Conservation (phyloP, 1,140 invertebrate genomes). For the Caenorhabditis remanei region DNA sequence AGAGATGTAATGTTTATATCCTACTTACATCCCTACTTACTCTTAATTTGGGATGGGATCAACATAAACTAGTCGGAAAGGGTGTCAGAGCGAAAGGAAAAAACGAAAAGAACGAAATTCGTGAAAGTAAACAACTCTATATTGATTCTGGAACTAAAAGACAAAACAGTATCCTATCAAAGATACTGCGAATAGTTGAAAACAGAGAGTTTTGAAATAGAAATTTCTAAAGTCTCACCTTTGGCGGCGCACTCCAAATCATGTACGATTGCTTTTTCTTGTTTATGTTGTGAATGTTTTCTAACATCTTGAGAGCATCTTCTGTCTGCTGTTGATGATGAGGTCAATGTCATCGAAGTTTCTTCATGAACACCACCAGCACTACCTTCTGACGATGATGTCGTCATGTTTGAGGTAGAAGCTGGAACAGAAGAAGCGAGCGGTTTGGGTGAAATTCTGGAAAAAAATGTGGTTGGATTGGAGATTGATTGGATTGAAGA, state of each 20-base stretch:
- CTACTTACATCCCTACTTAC: neutral
- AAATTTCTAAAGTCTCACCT: constrained; percentile 20
- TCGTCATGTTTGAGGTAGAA: constrained; percentile 25
- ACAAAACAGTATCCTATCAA: no score
- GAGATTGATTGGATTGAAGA: neutral
- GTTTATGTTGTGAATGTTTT: constrained; percentile 45
- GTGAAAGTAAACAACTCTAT: no score
- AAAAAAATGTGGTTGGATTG: constrained; percentile 1
- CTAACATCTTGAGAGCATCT: constrained; percentile 39
- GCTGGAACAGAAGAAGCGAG: constrained; percentile 24
- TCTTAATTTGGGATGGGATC: constrained; percentile 15
- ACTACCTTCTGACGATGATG: constrained; percentile 31
- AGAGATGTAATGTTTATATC: neutral
- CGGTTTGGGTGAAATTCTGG: constrained; percentile 41
- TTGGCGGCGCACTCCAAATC: constrained; percentile 49
- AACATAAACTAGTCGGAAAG: constrained; percentile 7
- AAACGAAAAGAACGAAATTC: neutral
- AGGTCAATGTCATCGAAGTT: constrained; percentile 7
- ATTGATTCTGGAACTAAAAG: no score
- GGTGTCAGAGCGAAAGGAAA: neutral
- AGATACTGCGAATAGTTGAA: no score
- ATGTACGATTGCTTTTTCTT: constrained; percentile 57
- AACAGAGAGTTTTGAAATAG: neutral
- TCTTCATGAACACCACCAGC: constrained; percentile 1
- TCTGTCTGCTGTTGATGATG: constrained; percentile 3